phyloP scores from a whole-genome alignment of 2,113 vertebrate species.

The Oncorhynchus kisutch region DNA sequence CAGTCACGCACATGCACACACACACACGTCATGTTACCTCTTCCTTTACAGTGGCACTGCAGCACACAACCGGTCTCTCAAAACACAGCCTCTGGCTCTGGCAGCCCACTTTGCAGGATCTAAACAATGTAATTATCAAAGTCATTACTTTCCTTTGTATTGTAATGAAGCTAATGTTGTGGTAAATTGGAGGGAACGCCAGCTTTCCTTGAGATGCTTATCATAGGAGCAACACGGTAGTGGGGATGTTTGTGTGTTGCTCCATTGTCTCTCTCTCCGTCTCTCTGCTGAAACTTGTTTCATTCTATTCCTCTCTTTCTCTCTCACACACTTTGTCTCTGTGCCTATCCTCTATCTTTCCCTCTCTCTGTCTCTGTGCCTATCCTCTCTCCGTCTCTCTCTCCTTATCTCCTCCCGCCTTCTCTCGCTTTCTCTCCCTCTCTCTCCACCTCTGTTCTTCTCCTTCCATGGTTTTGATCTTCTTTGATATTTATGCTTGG shows the following conservation, averaged over 20 bases:
- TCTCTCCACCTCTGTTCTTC: neutral
- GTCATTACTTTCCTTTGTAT: slow-evolving; percentile 50
- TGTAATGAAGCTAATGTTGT: slow-evolving; percentile 64
- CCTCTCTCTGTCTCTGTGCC: too few species aligned
- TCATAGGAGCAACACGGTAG: slow-evolving; percentile 42
- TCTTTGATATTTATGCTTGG: slow-evolving; percentile 40
- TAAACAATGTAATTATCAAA: slow-evolving; percentile 60
- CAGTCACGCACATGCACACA: too few species aligned
- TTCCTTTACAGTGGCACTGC: neutral
- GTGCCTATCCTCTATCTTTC: slow-evolving; percentile 29
- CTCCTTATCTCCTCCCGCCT: too few species aligned
- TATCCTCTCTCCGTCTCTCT: too few species aligned
- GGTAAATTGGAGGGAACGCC: slow-evolving; percentile 54
- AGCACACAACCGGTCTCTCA: neutral
- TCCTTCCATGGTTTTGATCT: slow-evolving; percentile 17
- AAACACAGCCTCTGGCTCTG: slow-evolving; percentile 35
- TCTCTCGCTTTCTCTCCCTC: too few species aligned
- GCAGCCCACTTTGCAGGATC: slow-evolving; percentile 42
- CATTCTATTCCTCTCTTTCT: neutral
- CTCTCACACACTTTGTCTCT: neutral
- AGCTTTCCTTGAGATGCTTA: slow-evolving; percentile 46
- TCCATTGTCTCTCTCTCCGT: slow-evolving; percentile 8
- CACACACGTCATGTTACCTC: neutral
- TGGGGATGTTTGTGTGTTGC: slow-evolving; percentile 35
- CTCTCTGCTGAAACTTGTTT: too few species aligned